Evolutionary conservation across 2,797 vertebrate genomes (phyloP).

Genomic region (Gymnocypris eckloni): DNA sequence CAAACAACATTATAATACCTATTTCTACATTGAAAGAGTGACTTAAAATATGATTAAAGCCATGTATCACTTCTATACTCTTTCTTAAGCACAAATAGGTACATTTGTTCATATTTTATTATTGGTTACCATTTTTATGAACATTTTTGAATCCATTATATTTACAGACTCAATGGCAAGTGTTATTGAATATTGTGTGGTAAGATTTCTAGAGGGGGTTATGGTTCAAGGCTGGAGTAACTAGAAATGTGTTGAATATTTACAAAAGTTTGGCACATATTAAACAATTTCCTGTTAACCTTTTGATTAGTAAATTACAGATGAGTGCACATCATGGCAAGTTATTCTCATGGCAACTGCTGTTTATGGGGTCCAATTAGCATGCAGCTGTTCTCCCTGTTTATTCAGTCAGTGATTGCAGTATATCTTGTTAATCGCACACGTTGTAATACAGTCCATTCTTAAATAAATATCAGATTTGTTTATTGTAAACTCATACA

Average conservation of each 20-base stretch:
- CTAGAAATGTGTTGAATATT: background rate
- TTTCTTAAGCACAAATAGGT: background rate
- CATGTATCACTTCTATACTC: background rate
- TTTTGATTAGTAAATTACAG: constrained; percentile 26
- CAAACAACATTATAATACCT: background rate
- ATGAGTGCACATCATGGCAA: constrained; percentile 6
- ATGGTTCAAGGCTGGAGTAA: background rate
- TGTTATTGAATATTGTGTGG: background rate
- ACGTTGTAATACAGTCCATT: background rate
- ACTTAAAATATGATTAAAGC: background rate
- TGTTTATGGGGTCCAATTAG: constrained; percentile 13
- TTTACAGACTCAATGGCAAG: background rate
- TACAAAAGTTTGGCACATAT: background rate
- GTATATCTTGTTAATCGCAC: background rate
- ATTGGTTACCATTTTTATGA: background rate
- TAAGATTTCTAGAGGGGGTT: background rate
- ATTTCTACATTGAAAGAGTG: background rate
- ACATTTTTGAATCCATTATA: background rate
- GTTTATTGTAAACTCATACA: background rate
- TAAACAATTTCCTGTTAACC: constrained; percentile 19
- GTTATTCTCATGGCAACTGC: constrained; percentile 11
- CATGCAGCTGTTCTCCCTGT: constrained; percentile 24
- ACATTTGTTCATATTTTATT: background rate
- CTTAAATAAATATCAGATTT: background rate
- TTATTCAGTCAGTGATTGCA: background rate